phyloP scores from a whole-genome alignment of 2,113 vertebrate genomes.

The Carassius gibelio region DNA sequence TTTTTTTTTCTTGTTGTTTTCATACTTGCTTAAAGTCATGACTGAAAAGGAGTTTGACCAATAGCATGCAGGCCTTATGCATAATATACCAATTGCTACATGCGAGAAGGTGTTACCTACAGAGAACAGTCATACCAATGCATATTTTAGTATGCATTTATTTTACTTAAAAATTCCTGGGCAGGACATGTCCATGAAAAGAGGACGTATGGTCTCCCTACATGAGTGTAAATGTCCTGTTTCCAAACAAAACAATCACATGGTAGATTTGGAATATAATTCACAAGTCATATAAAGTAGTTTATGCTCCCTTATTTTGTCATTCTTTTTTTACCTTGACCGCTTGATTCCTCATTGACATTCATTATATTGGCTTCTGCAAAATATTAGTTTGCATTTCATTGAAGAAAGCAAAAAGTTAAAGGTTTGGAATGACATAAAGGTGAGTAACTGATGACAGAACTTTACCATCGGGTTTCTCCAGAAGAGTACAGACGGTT shows the following conservation, averaged over 20 bases:
- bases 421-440: background rate
- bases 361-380: background rate
- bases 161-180: background rate
- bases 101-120: too few relatives aligned
- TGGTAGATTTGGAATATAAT: background rate
- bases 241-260: background rate
- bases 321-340: background rate
- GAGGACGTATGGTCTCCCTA: too few relatives aligned
- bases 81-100: too few relatives aligned
- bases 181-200: background rate
- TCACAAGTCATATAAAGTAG: background rate
- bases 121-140: too few relatives aligned
- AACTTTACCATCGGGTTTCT: background rate
- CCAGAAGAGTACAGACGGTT: background rate
- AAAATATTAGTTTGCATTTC: background rate
- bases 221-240: background rate
- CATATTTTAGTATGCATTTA: background rate
- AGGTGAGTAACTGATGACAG: background rate
- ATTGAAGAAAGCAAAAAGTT: background rate
- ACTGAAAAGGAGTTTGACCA: too few relatives aligned
- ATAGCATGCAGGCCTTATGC: too few relatives aligned
- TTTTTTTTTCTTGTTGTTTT: too few relatives aligned
- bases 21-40: too few relatives aligned
- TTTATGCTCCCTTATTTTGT: background rate
- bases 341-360: background rate